Evolutionary conservation across 1,140 invertebrate genomes (phyloP), one percentile per base, ranked within the genome.

Genomic region (Brachionus koreanus): DNA sequence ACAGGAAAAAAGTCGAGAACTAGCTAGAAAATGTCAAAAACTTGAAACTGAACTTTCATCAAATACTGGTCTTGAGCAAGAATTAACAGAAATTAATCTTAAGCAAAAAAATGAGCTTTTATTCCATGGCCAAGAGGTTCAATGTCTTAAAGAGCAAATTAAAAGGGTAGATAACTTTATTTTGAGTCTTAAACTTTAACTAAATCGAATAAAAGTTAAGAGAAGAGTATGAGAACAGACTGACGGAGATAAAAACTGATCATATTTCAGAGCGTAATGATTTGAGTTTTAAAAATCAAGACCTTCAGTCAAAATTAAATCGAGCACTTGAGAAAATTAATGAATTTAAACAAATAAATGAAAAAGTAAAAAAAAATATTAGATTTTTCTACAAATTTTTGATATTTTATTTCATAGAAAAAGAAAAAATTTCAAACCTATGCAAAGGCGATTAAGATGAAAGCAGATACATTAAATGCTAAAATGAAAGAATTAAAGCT

Each of bases 31-130:
- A 84, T 81, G 86, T 16, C 83, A 83, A 10, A 85, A 85, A 84
- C 74, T 87, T 13, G 86, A 87, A 79, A 83, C 85, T 19, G 85
- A 87, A 83, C 74, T 86, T 0, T 84, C 65, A n/a, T 57, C 65
- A 39, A 61, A 83, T 37, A 63, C 35, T n/a, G 83, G 83, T 49
- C 84, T 83, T 76, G 86, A 86, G 69, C 86, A 86, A 81, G 86
- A 87, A 76, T 84, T 86, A 83, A 85, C 85, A 23, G 87, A 87
- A 83, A 84, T 86, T 37, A 86, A 86, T 57, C 84, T 86, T n/a
- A 84, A 85, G n/a, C 82, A 87, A 16, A 84, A 85, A 42, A 87
- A 86, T 82, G 85, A 85, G 46, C 83, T 84, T 12, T 85, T 85
- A 61, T 82, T 86, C 42, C 76, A 86, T 61, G 29, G 42, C 9